Evolutionary conservation across 2,888 invertebrate genomes (phyloP), one percentile per base, ranked within the genome.

Genomic region (Papilio demoleus): DNA sequence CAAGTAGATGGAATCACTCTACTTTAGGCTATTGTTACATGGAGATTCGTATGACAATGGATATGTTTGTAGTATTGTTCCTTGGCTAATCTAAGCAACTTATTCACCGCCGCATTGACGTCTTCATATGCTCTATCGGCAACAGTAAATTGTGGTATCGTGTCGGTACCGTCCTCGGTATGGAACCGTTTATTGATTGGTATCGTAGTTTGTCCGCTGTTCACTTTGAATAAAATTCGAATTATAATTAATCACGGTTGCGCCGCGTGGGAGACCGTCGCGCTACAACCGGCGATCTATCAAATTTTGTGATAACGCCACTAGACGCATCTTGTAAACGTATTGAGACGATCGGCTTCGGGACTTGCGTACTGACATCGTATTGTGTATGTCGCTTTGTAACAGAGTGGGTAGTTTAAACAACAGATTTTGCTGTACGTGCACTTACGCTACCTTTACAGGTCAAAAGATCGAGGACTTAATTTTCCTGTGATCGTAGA

Each of bases 211-310:
- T 90, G 91, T 90, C 87, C 88, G 91, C 87, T 91, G 91, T 91
- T 89, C 90, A 87, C 92, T 92, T 92, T 92, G 92, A 92, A 92
- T 92, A 92, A 92, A 91, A 92, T 91, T 92, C 92, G 91, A 92
- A 92, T 92, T 92, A 92, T 92, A 91, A 92, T 92, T 92, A 92
- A 92, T 92, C 92, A 92, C 88, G 85, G 82, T 81, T 81, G 83
- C 82, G 83, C 82, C 84, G 90, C 92, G 92, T 92, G 92, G 92
- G 92, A 90, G 92, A 89, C 87, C 88, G 86, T 85, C 85, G 89
- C 87, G 85, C 83, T 82, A 81, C 81, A 82, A 79, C 81, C 85
- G 82, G 82, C 92, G 89, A 92, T 92, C 92, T 92, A 92, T 92
- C 92, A 92, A 92, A 92, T 92, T 92, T 88, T 88, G 89, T 91